Evolutionary conservation across 2,797 vertebrate genomes (phyloP), one percentile per base, ranked within the genome.

Genomic region (Squalus acanthias): DNA sequence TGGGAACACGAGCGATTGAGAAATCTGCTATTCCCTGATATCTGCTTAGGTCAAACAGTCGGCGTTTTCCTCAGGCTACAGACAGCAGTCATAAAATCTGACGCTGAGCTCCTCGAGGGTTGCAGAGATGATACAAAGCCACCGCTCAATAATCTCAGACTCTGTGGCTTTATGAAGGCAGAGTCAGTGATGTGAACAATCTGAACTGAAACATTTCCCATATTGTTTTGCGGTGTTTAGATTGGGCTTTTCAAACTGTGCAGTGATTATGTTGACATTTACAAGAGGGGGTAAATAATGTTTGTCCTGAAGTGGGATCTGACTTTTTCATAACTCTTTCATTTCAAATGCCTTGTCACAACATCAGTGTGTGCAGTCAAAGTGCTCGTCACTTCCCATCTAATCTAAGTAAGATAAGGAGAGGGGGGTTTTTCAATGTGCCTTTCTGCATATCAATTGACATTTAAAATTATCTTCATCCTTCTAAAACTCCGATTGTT

Each of bases 341-440:
- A 67, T 92, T 92, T 92, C 60, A 92, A 92, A 20, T 92, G 63
- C 29, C 63, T 92, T 92, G 60, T 65, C 89, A 67, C 89, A 89
- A 60, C 50, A 89, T 89, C 24, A 39, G 15, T 79, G 3, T 79
- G 33, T n/a, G 60, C 15, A 67, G 29, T n/a, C 39, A 67, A 92
- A 92, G 57, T 63, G 89, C 33, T 15, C 63, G 63, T 92, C 89
- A 39, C 89, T 22, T 92, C 89, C 6, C 60, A 67, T 67, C 33
- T 39, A 67, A 92, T 65, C 60, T n/a, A 29, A 79, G 33, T 3
- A 9, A 79, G 33, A 39, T 7, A 85, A 85, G 7, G 82, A 85
- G 13, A 65, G 33, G 65, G 15, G 33, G 33, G 39, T 20, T 65
- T 92, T 92, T 39, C 15, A 65, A 67, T 39, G 60, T 15, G 24